Evolutionary conservation across 1,140 invertebrate species (phyloP).

Genomic region (Lepidurus apus): DNA sequence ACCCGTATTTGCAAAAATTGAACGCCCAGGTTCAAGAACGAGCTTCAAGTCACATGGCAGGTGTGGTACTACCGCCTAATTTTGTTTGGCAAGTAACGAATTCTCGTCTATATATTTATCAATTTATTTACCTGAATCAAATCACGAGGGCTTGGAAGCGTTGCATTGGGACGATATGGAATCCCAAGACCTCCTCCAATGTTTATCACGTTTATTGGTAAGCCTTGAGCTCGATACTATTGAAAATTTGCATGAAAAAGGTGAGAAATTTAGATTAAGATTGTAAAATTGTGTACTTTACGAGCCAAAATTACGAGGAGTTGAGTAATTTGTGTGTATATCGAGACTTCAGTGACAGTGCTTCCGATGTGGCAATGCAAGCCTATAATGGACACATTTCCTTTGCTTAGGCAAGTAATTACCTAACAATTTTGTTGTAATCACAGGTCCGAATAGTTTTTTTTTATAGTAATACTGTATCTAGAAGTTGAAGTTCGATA

Average conservation of each 20-base stretch:
- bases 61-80: constrained; percentile 45
- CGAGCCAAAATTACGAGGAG: constrained; percentile 35
- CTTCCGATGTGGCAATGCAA: constrained; percentile 46
- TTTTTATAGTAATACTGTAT: constrained; percentile 35
- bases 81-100: constrained; percentile 35
- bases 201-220: background rate
- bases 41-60: constrained; percentile 40
- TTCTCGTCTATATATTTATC: background rate
- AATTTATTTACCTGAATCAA: background rate
- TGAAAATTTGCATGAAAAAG: background rate
- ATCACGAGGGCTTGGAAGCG: background rate
- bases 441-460: constrained; percentile 28
- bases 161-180: background rate
- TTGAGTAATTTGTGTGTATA: constrained; percentile 41
- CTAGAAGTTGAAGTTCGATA: constrained; percentile 37
- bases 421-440: background rate
- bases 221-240: background rate
- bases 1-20: constrained; percentile 46
- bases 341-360: constrained; percentile 39
- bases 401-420: background rate
- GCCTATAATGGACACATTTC: constrained; percentile 40
- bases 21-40: constrained; percentile 47
- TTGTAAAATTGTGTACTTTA: constrained; percentile 36
- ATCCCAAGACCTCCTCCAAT: background rate
- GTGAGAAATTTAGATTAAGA: background rate